phyloP scores from a whole-genome alignment of 2,888 invertebrate genomes.

The Elgonia sp. region DNA sequence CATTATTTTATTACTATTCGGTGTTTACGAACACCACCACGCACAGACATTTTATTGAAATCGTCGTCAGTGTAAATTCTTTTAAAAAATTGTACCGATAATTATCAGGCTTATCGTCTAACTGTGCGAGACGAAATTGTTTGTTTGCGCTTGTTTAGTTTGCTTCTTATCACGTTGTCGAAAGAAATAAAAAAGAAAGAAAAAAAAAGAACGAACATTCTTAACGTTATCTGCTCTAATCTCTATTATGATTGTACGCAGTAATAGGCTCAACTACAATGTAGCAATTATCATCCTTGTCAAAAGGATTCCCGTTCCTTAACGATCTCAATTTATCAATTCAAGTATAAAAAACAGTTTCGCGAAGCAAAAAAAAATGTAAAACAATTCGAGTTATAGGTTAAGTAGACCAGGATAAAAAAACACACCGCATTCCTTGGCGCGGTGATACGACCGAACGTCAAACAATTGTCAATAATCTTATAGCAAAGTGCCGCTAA shows the following conservation, averaged over 20 bases:
- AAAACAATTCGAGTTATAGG: background rate
- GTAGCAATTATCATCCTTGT: conserved; percentile 27
- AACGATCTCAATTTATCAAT: conserved; percentile 22
- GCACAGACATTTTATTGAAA: background rate
- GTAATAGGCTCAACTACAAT: conserved; percentile 36
- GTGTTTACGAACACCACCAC: background rate
- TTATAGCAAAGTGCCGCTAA: conserved; percentile 11
- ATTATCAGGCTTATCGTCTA: conserved; percentile 17
- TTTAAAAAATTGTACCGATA: background rate
- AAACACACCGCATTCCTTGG: background rate
- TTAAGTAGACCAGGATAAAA: background rate
- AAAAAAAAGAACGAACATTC: conserved; percentile 38
- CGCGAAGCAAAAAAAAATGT: background rate
- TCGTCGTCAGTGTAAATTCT: background rate
- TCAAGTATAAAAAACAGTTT: background rate
- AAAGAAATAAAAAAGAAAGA: background rate
- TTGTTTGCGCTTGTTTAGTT: conserved; percentile 38
- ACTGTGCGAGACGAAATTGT: conserved; percentile 19
- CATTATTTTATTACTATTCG: too few species aligned
- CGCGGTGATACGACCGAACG: background rate
- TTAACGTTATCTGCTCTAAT: conserved; percentile 44
- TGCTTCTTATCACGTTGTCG: conserved; percentile 6
- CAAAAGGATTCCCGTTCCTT: conserved; percentile 3
- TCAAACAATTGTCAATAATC: conserved; percentile 30
- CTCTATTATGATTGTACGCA: conserved; percentile 40